Evolutionary conservation across 2,113 vertebrate genomes (phyloP), one percentile per base, ranked within the genome.

Genomic region (Nothocercus julius): DNA sequence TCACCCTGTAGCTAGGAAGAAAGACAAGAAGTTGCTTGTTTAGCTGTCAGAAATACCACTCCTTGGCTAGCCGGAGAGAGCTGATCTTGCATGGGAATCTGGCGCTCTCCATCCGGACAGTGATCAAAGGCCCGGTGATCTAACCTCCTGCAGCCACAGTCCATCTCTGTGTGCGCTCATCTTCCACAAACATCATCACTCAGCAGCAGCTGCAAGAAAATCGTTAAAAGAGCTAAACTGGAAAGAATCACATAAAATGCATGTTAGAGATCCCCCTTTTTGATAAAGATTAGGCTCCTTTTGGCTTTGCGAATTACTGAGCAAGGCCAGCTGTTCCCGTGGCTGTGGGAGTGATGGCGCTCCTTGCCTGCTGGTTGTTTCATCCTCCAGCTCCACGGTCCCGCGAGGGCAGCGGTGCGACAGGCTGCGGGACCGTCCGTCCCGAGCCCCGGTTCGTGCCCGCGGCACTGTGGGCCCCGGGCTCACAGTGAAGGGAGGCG

Each of bases 11-110:
- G 83, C 14, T 77, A 86, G 59, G 88, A 91, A 84, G 54, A 82
- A 28, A 75, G 67, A 90, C 42, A 87, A 93, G 49, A 94, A 91
- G 28, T 64, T 92, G 22, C 80, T 93, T 95, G 82, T 90, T 85
- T 93, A 92, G 45, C 42, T 86, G 34, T 85, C 61, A 85, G 69
- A 93, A 93, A 88, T 76, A 76, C 34, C 51, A 17, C 36, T 75
- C 13, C 49, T 88, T 92, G 58, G 40, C 62, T 88, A 77, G 45
- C 18, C 77, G 74, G 47, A 61, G 64, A 34, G 44, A 21, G 30
- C 19, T 91, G 74, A 34, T 85, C 64, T 45, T 68, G 58, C 49
- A 49, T 77, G 67, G 45, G 42, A 92, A 84, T 86, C 1, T 5
- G 21, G 21, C 42, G 85, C 11, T 75, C 11, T 67, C 45, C 59